A percentile compares a stretch with the other conserved stretches of the same genome.
Conservation (phyloP, 2,797 vertebrate genomes). For the Amniataba percoides region DNA sequence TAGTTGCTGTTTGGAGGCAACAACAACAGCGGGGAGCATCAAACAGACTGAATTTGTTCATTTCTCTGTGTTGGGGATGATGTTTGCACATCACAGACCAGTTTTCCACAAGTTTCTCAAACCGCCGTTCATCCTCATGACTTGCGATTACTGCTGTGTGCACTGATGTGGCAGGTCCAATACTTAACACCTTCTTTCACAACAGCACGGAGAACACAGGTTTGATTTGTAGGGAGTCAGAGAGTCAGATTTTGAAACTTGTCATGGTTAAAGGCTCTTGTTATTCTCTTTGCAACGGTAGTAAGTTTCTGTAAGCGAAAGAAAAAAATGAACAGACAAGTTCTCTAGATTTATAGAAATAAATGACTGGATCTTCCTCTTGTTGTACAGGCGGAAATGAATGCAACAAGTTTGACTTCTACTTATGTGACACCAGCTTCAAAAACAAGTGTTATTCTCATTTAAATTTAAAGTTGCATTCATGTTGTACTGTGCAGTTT, state of each 20-base stretch:
- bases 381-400: neutral
- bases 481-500: neutral
- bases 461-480: neutral
- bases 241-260: neutral
- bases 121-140: neutral
- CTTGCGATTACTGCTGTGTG: slow-evolving; percentile 23
- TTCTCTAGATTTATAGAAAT: neutral
- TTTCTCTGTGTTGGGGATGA: slow-evolving; percentile 42
- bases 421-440: neutral
- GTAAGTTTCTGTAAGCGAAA: neutral
- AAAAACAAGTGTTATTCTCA: neutral
- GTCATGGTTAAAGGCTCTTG: neutral
- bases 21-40: slow-evolving; percentile 47
- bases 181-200: neutral
- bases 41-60: slow-evolving; percentile 34
- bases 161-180: slow-evolving; percentile 21
- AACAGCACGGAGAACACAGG: neutral
- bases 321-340: neutral
- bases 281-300: neutral
- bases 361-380: neutral
- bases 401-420: neutral
- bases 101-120: slow-evolving; percentile 38
- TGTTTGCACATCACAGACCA: slow-evolving; percentile 34
- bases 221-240: slow-evolving; percentile 1
- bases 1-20: slow-evolving; percentile 64